Evolutionary conservation across 2,113 vertebrate genomes (phyloP), one percentile per base, ranked within the genome.

Genomic region (Serilophus lunatus): DNA sequence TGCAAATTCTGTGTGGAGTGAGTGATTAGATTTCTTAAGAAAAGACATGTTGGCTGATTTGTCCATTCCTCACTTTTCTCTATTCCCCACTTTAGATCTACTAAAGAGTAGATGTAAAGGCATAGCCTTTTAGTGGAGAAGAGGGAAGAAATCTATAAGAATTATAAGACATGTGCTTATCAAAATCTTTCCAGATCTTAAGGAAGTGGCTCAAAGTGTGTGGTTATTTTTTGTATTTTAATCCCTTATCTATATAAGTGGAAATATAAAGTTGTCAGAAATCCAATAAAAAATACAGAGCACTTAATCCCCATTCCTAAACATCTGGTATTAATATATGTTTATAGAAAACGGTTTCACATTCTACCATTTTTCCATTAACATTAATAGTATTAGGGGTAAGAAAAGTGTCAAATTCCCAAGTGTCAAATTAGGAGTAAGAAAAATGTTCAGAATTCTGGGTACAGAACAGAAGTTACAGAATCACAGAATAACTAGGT

Each of bases 351-450:
- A 80, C 56, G 16, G 9, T 68, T 80, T 97, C 95, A 95, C 61
- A 70, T 96, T 96, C 95, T 84, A 82, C 82, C 38, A 63, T 81
- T 94, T 95, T 96, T 88, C 75, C 45, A 35, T 87, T 95, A 93
- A 26, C 25, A 18, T 51, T 88, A 51, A 75, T 90, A 76, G 36
- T 29, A 86, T 84, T 71, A 76, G 36, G 61, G 57, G 54, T 74
- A 97, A 91, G 18, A 49, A 56, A 92, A 82, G 31, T 72, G 69
- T 85, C 51, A 96, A 42, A 42, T 42, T 42, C 40, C 14, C 14
- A 12, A 42, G 40, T 42, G 40, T 42, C 40, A 42, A 42, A 86
- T 84, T 71, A 76, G 36, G 61, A 60, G 54, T 74, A 97, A 91
- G 18, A 49, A 56, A 92, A 82, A 29, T 72, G 69, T 85, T 91